Percentiles rank a stretch among this genome's conserved stretches.
Conservation (phyloP, 2,797 vertebrate species). For the Falco columbarius region DNA sequence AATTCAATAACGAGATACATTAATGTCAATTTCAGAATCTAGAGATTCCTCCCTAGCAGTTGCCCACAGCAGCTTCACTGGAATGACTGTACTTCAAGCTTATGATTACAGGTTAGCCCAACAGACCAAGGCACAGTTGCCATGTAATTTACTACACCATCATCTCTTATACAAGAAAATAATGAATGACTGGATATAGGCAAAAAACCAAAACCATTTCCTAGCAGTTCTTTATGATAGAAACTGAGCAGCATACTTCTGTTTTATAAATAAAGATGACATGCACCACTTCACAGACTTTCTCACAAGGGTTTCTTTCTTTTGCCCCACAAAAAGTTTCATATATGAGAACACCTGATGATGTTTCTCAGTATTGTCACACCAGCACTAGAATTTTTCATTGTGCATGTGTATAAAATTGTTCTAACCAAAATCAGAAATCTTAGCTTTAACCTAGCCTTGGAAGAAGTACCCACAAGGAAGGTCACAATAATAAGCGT, state of each 20-base stretch:
- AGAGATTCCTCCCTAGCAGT: background rate
- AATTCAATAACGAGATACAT: slow-evolving; percentile 31
- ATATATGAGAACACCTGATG: background rate
- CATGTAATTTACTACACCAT: background rate
- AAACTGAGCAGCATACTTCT: background rate
- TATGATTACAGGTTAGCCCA: background rate
- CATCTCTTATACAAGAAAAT: background rate
- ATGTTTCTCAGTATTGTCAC: background rate
- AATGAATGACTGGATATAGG: background rate
- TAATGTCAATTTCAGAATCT: background rate
- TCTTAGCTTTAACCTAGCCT: background rate
- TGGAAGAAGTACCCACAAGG: background rate
- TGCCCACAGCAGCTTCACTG: background rate
- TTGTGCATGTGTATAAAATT: background rate
- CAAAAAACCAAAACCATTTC: background rate
- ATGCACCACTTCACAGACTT: background rate
- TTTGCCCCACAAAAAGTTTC: background rate
- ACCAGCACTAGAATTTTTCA: background rate
- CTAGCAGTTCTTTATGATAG: background rate
- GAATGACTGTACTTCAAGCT: background rate
- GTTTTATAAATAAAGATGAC: slow-evolving; percentile 5
- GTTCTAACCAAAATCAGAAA: background rate
- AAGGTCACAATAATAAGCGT: background rate
- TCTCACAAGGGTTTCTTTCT: background rate
- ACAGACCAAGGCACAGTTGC: background rate